Evolutionary conservation across 2,113 vertebrate species (phyloP).

Genomic region (Ibidorhyncha struthersii): DNA sequence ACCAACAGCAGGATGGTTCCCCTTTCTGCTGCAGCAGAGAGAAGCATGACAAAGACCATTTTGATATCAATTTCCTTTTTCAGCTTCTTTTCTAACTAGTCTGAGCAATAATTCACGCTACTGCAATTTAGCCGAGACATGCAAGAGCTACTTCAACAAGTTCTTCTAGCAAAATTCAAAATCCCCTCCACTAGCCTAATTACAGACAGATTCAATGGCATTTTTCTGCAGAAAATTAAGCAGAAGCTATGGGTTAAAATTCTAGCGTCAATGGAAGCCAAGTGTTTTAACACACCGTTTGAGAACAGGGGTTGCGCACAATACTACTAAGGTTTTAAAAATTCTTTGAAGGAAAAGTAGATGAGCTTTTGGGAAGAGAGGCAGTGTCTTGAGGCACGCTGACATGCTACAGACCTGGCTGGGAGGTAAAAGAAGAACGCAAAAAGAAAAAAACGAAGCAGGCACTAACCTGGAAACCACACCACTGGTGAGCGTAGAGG

Average conservation of each 20-base stretch:
- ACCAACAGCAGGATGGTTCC: not conserved
- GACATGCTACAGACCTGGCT: not conserved
- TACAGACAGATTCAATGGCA: not conserved
- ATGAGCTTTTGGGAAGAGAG: not conserved
- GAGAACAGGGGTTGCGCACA: accelerated
- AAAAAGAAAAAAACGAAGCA: not conserved
- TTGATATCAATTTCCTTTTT: not conserved
- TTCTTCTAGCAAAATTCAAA: not conserved
- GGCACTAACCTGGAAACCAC: not conserved
- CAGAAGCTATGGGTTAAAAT: not conserved
- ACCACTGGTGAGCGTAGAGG: not conserved
- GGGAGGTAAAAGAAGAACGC: not conserved
- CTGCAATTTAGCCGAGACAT: accelerated
- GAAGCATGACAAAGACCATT: not conserved
- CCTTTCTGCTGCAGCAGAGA: not conserved
- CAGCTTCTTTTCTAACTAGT: not conserved
- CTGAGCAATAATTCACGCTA: not conserved
- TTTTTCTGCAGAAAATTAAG: not conserved
- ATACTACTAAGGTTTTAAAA: not conserved
- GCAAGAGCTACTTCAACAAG: not conserved
- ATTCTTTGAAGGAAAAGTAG: not conserved
- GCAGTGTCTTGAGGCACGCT: not conserved
- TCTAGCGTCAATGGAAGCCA: not conserved
- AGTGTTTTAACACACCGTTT: not conserved
- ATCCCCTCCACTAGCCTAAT: not conserved